A percentile compares a stretch with the other conserved stretches of the same genome.
Evolutionary conservation across 2,113 vertebrate species (phyloP).

Genomic region (Anas platyrhynchos): DNA sequence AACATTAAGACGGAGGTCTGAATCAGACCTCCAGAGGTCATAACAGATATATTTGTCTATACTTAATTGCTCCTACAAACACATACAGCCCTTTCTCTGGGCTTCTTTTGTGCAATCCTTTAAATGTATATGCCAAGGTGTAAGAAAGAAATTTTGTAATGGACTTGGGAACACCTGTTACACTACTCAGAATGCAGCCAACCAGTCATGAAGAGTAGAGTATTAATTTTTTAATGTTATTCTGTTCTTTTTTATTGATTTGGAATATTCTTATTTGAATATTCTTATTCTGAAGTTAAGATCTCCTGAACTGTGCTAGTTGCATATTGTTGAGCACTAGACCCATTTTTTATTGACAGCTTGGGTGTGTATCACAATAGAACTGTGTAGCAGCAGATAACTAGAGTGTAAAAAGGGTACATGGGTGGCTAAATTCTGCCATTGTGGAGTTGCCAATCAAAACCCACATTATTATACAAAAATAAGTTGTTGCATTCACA

Average conservation of each 20-base stretch:
- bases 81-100: background rate
- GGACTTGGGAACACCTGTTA: background rate
- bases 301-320: background rate
- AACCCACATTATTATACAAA: constrained; percentile 32
- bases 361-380: background rate
- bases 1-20: background rate
- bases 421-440: constrained; percentile 3
- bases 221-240: background rate
- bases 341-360: background rate
- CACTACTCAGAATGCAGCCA: background rate
- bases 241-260: background rate
- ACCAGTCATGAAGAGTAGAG: background rate
- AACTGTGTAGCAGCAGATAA: background rate
- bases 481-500: background rate
- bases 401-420: background rate
- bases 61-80: background rate
- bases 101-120: background rate
- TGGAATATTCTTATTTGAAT: background rate
- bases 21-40: background rate
- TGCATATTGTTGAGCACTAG: background rate
- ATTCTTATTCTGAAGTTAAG: background rate
- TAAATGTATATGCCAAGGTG: background rate
- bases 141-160: background rate
- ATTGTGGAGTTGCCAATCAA: constrained; percentile 43
- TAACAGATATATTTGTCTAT: rapidly evolving